A percentile compares a stretch with the other conserved stretches of the same genome.
Conservation (phyloP, 2,797 vertebrate species). For the Leptatherina wallacei region DNA sequence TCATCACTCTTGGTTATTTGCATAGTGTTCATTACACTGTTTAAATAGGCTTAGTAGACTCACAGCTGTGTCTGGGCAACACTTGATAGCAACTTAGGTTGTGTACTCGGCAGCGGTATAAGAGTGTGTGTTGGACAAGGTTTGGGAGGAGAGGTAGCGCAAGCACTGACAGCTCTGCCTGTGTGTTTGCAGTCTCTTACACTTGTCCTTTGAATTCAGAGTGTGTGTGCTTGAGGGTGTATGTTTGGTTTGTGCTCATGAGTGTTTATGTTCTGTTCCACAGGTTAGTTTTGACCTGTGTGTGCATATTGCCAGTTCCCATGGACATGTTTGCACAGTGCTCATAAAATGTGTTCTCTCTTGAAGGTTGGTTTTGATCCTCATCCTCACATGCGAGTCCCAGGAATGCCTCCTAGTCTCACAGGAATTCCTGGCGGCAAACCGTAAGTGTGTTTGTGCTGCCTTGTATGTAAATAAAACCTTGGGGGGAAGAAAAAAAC, state of each 20-base stretch:
- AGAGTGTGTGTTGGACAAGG: conserved; percentile 33
- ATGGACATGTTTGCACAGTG: conserved; percentile 53
- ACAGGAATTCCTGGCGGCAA: conserved; percentile 95
- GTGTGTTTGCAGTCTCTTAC: conserved; percentile 65
- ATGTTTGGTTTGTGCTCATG: conserved; percentile 62
- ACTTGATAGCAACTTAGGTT: conserved; percentile 62
- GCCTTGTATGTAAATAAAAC: conserved; percentile 4
- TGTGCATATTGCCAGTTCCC: conserved; percentile 36
- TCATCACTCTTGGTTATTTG: conserved; percentile 71
- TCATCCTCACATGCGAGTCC: conserved; percentile 92
- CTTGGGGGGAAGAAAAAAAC: no score
- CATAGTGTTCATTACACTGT: conserved; percentile 72
- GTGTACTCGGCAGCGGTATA: conserved; percentile 44
- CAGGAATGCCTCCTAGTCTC: conserved; percentile 91
- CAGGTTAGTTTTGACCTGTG: conserved; percentile 61
- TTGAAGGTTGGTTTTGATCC: conserved; percentile 95
- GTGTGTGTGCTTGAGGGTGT: conserved; percentile 40
- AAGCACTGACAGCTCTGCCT: conserved; percentile 43
- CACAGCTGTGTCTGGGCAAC: conserved; percentile 66
- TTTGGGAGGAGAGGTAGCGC: conserved; percentile 9
- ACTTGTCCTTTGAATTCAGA: conserved; percentile 57
- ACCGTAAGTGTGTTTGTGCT: conserved; percentile 85
- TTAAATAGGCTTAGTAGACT: conserved; percentile 72
- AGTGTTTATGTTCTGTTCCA: conserved; percentile 59
- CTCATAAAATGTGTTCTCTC: conserved; percentile 49